Evolutionary conservation across 2,113 vertebrate species (phyloP).

Genomic region (Morone saxatilis): DNA sequence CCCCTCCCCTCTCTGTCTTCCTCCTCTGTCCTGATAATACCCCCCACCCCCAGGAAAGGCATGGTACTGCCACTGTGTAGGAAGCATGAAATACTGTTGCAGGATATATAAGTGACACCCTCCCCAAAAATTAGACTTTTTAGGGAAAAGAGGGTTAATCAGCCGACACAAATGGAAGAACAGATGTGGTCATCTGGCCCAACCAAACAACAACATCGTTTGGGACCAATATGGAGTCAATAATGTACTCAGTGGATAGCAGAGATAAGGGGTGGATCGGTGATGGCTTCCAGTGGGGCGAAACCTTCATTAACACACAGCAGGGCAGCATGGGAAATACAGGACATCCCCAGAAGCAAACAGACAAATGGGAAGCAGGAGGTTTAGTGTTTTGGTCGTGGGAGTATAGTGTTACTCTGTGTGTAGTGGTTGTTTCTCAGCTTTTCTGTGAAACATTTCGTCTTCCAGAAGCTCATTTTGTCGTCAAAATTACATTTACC

Average conservation of each 20-base stretch:
- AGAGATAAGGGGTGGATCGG: conserved; percentile 50
- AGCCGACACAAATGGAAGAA: background rate
- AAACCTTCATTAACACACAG: conserved; percentile 84
- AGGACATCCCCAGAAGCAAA: conserved; percentile 71
- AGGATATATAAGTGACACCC: background rate
- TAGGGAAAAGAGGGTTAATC: background rate
- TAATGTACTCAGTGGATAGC: conserved; percentile 54
- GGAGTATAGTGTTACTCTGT: background rate
- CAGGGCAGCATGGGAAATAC: conserved; percentile 80
- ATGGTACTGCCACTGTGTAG: conserved; percentile 20
- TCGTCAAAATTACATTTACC: no score
- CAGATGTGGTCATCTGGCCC: background rate
- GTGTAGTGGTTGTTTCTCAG: background rate
- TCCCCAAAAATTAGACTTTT: background rate
- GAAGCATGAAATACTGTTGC: background rate
- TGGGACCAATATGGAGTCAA: conserved; percentile 58
- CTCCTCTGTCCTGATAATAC: conserved; percentile 44
- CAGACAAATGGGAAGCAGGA: conserved; percentile 63
- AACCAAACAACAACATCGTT: conserved; percentile 5
- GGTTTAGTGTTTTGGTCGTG: conserved; percentile 1
- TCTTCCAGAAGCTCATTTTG: background rate
- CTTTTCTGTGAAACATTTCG: background rate
- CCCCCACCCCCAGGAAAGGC: conserved; percentile 30
- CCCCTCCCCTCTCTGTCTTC: conserved; percentile 75
- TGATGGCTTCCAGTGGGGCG: conserved; percentile 67